These are phyloP conservation scores for Ibidorhyncha struthersii DNA, from an alignment of 2,113 vertebrate genomes.

Conservation along the genomic window DNA sequence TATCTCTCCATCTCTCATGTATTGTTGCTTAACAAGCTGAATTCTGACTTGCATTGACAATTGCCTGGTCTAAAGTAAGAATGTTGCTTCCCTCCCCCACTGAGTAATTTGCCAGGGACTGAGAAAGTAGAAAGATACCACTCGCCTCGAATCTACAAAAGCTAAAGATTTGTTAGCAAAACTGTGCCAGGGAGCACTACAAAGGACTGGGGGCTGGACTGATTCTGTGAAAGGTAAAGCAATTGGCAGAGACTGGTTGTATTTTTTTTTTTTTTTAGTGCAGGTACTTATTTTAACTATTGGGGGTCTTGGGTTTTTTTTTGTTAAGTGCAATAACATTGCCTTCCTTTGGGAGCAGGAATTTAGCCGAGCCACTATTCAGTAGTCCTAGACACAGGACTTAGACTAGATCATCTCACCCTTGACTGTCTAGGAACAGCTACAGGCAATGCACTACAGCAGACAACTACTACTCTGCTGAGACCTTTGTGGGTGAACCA, in stretches of 20 bases:
- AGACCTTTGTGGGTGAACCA: background rate
- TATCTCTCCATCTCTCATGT: background rate
- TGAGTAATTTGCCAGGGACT: background rate
- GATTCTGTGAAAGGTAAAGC: background rate
- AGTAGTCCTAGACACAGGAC: background rate
- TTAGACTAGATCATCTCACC: background rate
- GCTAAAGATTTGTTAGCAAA: background rate
- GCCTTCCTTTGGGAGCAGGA: background rate
- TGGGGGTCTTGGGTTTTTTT: background rate
- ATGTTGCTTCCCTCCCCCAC: background rate
- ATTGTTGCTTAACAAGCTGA: constrained; percentile 22
- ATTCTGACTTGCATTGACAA: constrained; percentile 33
- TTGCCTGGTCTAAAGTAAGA: constrained; percentile 33
- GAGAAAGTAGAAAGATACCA: background rate
- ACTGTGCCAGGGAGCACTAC: background rate
- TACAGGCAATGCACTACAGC: background rate
- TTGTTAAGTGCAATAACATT: background rate
- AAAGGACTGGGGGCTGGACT: background rate
- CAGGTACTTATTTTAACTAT: background rate
- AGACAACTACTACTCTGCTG: background rate
- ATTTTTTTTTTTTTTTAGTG: background rate
- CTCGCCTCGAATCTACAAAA: background rate
- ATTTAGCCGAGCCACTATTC: background rate
- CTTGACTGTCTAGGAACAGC: background rate
- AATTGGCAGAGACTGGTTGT: background rate